phyloP scores from a whole-genome alignment of 2,797 vertebrate species.

The Catamblyrhynchus diadema region DNA sequence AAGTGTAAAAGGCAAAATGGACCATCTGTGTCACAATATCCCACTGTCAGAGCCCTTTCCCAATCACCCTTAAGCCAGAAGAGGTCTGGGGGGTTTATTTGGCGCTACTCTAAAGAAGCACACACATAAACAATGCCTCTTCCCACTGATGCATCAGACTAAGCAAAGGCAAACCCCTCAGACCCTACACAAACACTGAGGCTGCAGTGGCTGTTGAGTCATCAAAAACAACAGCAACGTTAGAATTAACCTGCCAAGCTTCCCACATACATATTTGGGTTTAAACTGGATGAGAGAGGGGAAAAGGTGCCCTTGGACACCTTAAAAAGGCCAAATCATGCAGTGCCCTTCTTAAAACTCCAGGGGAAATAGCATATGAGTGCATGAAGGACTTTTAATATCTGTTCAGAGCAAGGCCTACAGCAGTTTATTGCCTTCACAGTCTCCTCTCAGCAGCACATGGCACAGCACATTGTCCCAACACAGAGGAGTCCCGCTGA shows the following conservation, averaged over 20 bases:
- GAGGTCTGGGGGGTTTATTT: not conserved
- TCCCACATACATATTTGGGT: rapidly evolving
- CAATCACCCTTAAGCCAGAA: not conserved
- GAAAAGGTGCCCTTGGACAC: not conserved
- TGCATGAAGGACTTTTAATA: not conserved
- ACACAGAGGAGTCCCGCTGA: not conserved
- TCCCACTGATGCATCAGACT: not conserved
- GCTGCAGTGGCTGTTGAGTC: not conserved
- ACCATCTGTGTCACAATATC: not conserved
- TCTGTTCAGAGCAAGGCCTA: not conserved
- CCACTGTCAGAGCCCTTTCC: not conserved
- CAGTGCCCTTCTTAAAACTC: not conserved
- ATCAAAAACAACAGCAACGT: not conserved
- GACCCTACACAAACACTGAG: not conserved
- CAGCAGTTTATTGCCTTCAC: not conserved
- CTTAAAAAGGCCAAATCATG: not conserved
- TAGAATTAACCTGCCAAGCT: not conserved
- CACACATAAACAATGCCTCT: not conserved
- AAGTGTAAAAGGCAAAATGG: not conserved
- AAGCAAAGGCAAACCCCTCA: not conserved
- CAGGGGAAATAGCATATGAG: not conserved
- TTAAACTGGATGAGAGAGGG: not conserved
- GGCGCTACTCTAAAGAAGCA: not conserved
- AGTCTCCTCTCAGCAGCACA: not conserved
- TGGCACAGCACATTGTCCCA: not conserved